Conservation (phyloP, 1,140 invertebrate genomes). For the Eubasilissa regina region DNA sequence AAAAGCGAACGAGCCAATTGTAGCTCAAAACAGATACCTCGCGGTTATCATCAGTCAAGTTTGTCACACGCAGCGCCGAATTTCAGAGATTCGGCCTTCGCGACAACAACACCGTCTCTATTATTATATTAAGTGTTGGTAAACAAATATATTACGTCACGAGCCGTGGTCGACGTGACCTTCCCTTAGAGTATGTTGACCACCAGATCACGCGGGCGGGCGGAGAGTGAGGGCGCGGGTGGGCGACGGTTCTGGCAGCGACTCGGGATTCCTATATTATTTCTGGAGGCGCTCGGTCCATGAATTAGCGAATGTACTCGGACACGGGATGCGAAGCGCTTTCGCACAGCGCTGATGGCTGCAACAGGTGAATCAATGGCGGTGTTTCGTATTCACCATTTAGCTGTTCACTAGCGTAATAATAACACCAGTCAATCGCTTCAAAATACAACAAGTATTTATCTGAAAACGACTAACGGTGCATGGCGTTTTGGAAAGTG, state of each 20-base stretch:
- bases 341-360: neutral
- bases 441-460: too few relatives aligned
- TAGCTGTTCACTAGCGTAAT: too few relatives aligned
- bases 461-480: too few relatives aligned
- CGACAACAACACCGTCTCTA: neutral
- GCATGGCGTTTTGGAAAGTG: too few relatives aligned
- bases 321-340: neutral
- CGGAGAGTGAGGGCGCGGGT: neutral
- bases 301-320: neutral
- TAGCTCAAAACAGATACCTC: too few relatives aligned
- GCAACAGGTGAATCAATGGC: slow-evolving; percentile 1
- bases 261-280: slow-evolving; percentile 30
- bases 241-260: slow-evolving; percentile 27
- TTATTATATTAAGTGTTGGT: slow-evolving; percentile 28
- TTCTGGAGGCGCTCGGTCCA: slow-evolving; percentile 11
- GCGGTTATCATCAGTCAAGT: too few relatives aligned
- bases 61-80: neutral
- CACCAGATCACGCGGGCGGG: neutral
- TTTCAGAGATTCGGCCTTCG: slow-evolving; percentile 4
- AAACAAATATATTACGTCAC: slow-evolving; percentile 11
- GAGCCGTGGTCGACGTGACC: neutral
- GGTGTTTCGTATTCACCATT: neutral
- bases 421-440: too few relatives aligned
- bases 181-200: slow-evolving; percentile 14
- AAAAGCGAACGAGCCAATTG: too few relatives aligned